phyloP scores from a whole-genome alignment of 1,140 invertebrate genomes.

The Lepidurus couesii region DNA sequence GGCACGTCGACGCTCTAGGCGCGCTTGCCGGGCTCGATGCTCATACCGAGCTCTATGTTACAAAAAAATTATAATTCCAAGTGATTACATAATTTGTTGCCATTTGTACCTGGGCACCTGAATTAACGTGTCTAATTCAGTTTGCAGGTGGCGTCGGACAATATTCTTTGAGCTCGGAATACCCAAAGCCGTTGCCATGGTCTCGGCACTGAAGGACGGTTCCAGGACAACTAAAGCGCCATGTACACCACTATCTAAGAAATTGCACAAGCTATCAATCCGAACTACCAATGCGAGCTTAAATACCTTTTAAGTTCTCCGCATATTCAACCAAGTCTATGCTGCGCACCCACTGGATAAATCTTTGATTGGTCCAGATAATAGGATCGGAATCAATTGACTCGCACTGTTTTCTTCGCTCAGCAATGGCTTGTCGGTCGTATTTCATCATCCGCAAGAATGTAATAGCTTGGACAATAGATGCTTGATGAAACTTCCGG shows the following conservation, averaged over 20 bases:
- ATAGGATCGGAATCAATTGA: constrained; percentile 80
- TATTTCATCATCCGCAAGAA: constrained; percentile 84
- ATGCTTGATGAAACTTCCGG: constrained; percentile 86
- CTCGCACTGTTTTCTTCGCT: constrained; percentile 79
- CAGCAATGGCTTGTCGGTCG: constrained; percentile 70
- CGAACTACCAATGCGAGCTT: not conserved
- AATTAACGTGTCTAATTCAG: constrained; percentile 82
- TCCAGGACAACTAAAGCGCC: constrained; percentile 87
- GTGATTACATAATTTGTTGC: not conserved
- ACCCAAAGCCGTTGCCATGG: constrained; percentile 84
- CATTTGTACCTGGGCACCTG: constrained; percentile 77
- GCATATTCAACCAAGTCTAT: constrained; percentile 91
- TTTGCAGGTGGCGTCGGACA: constrained; percentile 78
- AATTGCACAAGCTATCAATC: constrained; percentile 33
- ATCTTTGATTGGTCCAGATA: constrained; percentile 90
- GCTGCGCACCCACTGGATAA: constrained; percentile 83
- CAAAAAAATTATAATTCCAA: not conserved
- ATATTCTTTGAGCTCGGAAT: constrained; percentile 90
- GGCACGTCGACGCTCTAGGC: constrained; percentile 44
- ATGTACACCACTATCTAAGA: constrained; percentile 81
- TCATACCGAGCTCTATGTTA: constrained; percentile 56
- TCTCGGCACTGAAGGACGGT: constrained; percentile 81
- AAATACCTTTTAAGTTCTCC: constrained; percentile 80
- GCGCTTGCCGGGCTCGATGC: constrained; percentile 54
- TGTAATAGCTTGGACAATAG: constrained; percentile 87